Evolutionary conservation across 2,113 vertebrate species (phyloP).

Genomic region (Pollimyrus isidori): DNA sequence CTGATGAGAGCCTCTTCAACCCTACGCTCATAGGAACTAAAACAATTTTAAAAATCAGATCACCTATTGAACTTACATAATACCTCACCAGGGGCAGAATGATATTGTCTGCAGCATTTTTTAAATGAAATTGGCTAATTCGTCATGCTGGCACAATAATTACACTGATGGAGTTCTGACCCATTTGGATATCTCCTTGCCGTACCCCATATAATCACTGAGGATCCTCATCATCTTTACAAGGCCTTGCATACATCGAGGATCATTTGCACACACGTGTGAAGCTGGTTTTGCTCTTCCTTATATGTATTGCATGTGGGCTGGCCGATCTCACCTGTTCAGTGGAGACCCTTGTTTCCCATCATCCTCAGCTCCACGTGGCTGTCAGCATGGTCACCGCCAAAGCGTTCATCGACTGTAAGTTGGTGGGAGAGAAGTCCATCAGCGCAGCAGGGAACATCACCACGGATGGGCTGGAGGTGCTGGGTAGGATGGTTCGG

Average conservation of each 20-base stretch:
- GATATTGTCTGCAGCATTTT: neutral
- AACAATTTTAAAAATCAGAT: neutral
- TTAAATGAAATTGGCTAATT: neutral
- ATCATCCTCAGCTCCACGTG: conserved; percentile 72
- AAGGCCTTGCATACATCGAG: neutral
- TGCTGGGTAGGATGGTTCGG: conserved; percentile 85
- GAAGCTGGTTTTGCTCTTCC: neutral
- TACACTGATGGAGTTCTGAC: neutral
- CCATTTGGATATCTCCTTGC: neutral
- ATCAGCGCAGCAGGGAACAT: conserved; percentile 85
- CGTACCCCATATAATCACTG: neutral
- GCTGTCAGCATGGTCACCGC: conserved; percentile 79
- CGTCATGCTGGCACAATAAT: neutral
- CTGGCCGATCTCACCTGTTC: neutral
- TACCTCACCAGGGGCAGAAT: neutral
- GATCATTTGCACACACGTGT: neutral
- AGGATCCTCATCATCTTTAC: neutral
- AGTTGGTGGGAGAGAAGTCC: conserved; percentile 70
- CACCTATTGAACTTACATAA: neutral
- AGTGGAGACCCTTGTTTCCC: neutral
- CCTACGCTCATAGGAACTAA: neutral
- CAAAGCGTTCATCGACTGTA: conserved; percentile 84
- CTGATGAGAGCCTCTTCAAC: neutral
- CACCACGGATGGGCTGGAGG: conserved; percentile 76
- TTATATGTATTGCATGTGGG: neutral